Base-by-base conservation (phyloP, 1,140 invertebrate genomes). In the Hydropsyche tenuis region DNA sequence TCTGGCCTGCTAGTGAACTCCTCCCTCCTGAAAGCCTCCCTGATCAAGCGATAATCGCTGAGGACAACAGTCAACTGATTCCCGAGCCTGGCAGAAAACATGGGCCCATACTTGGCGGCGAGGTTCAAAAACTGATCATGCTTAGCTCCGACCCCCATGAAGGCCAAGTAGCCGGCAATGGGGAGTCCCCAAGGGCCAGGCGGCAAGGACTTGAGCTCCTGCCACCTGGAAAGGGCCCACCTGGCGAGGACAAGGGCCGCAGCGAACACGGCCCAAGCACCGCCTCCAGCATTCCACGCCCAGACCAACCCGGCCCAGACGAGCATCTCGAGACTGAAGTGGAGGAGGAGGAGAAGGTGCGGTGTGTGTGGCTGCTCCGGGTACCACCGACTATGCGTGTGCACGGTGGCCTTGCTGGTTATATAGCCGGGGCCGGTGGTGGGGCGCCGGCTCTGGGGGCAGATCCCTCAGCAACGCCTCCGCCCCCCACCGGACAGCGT, bases 131-230 rank as follows among this genome's bases (percentile, higher is more conserved):
- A 93, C 12, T 90, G 88, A n/a, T 93, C 87, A 83, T 96, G 94
- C 30, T 91, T 87, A 76, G 91, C 89, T 42, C 87, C 88, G 42
- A 87, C 87, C 69, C 89, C 92, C 76, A 96, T 85, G 81, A 92
- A 94, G 0, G 92, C 91, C 43, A 96, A 83, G 79, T 92, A 95
- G 11, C 95, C 95, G 56, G 95, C 82, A 48, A 96, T 83, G 5
- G 94, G 94, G 11, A 94, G 79, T 0, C 94, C 93, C 90, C 90
- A 92, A 0, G 95, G 95, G 1, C 95, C 94, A 0, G 95, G 94
- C 0, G 94, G 94, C 70, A 95, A 81, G 48, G 84, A 85, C 20
- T 84, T 81, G 22, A 87, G 79, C 73, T 90, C 87, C 7, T 82
- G 81, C 11, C 82, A 85, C 22, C 83, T 73, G 6, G 86, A 82